Evolutionary conservation across 2,113 vertebrate genomes (phyloP).

Genomic region (Hystrix cristata): DNA sequence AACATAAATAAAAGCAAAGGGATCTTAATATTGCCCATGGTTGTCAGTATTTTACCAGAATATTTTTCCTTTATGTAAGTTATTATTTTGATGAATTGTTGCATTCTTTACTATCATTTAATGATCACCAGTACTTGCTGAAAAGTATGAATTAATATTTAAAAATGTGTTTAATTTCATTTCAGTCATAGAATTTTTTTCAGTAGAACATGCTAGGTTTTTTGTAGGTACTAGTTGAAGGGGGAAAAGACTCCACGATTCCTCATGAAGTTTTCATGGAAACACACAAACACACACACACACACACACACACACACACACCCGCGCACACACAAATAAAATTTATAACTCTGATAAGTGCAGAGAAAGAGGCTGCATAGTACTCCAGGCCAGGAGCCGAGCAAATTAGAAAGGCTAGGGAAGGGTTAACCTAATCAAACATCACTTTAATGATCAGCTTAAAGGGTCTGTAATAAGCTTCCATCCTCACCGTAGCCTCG

Average conservation of each 20-base stretch:
- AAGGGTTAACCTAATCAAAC: background rate
- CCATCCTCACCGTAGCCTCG: background rate
- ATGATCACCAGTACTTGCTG: constrained; percentile 28
- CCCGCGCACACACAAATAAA: background rate
- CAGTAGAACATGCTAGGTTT: background rate
- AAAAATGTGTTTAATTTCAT: constrained; percentile 17
- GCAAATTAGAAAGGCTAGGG: background rate
- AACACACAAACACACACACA: background rate
- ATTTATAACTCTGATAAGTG: background rate
- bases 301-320: background rate
- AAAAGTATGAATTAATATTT: constrained; percentile 47
- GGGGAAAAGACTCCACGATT: background rate
- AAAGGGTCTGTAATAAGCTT: background rate
- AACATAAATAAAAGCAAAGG: constrained; percentile 27
- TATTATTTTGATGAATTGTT: constrained; percentile 36
- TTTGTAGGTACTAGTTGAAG: background rate
- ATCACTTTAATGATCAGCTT: background rate
- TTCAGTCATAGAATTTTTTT: background rate
- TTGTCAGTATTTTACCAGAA: constrained; percentile 25
- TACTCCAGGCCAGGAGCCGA: background rate
- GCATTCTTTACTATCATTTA: background rate
- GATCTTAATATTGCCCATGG: background rate
- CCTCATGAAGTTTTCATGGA: background rate
- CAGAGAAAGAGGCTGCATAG: background rate
- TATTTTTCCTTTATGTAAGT: background rate